Evolutionary conservation across 2,113 vertebrate genomes (phyloP).

Genomic region (Picathartes gymnocephalus): DNA sequence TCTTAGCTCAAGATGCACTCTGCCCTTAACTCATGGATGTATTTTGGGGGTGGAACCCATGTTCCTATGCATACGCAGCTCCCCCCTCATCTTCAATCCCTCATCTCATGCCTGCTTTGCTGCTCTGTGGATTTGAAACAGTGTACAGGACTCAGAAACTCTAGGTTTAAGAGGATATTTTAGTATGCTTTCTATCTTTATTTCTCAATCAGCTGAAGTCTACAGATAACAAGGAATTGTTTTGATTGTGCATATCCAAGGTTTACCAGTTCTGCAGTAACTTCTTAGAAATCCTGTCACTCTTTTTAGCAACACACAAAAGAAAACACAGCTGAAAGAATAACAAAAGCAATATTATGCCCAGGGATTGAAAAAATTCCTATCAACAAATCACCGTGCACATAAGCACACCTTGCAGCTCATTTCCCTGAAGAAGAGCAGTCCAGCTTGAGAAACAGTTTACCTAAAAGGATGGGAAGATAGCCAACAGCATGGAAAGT

Average conservation of each 20-base stretch:
- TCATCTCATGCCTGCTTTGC: not conserved
- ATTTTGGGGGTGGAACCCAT: not conserved
- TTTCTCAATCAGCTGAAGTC: constrained; percentile 8
- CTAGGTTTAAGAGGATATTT: not conserved
- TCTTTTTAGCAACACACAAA: not conserved
- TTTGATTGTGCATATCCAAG: not conserved
- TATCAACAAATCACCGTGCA: not conserved
- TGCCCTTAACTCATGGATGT: not conserved
- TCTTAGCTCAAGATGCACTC: not conserved
- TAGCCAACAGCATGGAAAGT: not conserved
- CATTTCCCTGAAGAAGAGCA: not conserved
- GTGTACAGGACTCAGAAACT: not conserved
- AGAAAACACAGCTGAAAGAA: not conserved
- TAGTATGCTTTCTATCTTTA: not conserved
- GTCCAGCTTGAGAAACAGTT: not conserved
- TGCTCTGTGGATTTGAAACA: not conserved
- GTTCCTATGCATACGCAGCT: not conserved
- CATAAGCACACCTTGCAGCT: not conserved
- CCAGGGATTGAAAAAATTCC: not conserved
- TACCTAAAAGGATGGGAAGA: not conserved
- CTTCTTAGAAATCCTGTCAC: not conserved
- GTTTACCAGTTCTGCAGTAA: not conserved
- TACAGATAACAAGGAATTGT: not conserved
- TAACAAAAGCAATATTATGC: not conserved
- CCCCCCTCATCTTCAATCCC: not conserved